Base-by-base conservation (phyloP, 2,113 vertebrate species). In the Malaclemys terrapin region DNA sequence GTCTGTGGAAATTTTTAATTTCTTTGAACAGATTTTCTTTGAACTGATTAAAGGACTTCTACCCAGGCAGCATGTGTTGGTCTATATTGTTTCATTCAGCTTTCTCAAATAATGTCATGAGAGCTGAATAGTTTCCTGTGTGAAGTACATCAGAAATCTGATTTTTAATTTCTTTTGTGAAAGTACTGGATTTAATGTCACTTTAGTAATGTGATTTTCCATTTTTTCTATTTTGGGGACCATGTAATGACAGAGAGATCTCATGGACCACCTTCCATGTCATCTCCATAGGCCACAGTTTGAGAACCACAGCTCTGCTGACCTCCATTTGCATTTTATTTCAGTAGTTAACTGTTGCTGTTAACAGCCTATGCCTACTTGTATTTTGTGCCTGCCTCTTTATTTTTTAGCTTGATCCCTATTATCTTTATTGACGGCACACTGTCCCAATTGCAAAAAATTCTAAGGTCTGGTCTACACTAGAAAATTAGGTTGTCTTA, bases 11-110 rank as follows among this genome's bases (percentile, higher is more conserved):
- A 31, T 16, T 3, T 56, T 9, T 50, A 35, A 42, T 75, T 91
- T 10, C 84, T 89, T 83, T 82, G 5, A 78, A 17, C 69, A 25
- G 50, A 12, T 59, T 89, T 47, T 54, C 10, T 62, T 54, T 45
- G 59, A 88, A 17, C 29, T 69, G 3, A 27, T 11, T 0, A 1
- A 80, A 25, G 38, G 82, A 78, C 1, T 80, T 78, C 12, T 76
- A 59, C 49, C 4, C 52, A 17, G 31, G 82, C 81, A 69, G 1
- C 0, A 50, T 50, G 35, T 50, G 65, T 42, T 89, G 38, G 38
- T 50, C 80, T 54, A 17, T 0, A 0, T n/a, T 88, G 6, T 50
- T 1, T 1, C 19, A 31, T 79, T 0, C 31, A 38, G 19, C 13
- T 54, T 24, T 24, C 7, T 25, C 14, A 76, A n/a, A 27, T 25